Evolutionary conservation across 2,888 invertebrate species (phyloP), one percentile per base, ranked within the genome.

Genomic region (Rhyacophila evoluta): DNA sequence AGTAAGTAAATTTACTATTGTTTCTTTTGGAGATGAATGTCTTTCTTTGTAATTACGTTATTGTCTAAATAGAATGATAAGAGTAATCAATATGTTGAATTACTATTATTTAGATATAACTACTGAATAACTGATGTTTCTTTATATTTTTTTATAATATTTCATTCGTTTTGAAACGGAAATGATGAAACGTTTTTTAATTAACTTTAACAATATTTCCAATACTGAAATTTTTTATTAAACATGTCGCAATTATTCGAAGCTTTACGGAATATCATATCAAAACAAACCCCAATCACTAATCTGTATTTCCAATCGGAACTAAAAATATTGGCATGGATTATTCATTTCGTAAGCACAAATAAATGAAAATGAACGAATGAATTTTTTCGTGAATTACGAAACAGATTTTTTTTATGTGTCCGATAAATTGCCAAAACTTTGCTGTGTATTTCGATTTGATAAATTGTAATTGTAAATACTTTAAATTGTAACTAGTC

Each of bases 231-330:
- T n/a, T n/a, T 2, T 6, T 33, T 33, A 4, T 33, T 33, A 2
- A 33, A 2, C 29, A 33, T 33, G 29, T 19, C 55, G 10, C 19
- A 55, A 55, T 25, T 5, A 55, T 19, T 55, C 25, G 19, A 55
- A 8, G 19, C 55, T 19, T 55, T 55, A 55, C 19, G 19, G 55
- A 55, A n/a, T 19, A 10, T 19, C 10, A 19, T 55, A 55, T 12
- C 55, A 55, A 55, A 39, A n/a, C n/a, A 55, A 55, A 55, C 19
- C 19, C 10, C 15, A 55, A 19, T 55, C 19, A 19, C 12, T 19
- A 55, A 55, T 25, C 55, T 19, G 55, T 55, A 55, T 55, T 55
- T 55, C 55, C 55, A 19, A 15, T 19, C 55, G 55, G 55, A 55
- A 55, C 55, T 55, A 55, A 55, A 33, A 55, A 55, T 55, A 55